Evolutionary conservation across 2,888 invertebrate species (phyloP).

Genomic region (Eupithecia abbreviata): DNA sequence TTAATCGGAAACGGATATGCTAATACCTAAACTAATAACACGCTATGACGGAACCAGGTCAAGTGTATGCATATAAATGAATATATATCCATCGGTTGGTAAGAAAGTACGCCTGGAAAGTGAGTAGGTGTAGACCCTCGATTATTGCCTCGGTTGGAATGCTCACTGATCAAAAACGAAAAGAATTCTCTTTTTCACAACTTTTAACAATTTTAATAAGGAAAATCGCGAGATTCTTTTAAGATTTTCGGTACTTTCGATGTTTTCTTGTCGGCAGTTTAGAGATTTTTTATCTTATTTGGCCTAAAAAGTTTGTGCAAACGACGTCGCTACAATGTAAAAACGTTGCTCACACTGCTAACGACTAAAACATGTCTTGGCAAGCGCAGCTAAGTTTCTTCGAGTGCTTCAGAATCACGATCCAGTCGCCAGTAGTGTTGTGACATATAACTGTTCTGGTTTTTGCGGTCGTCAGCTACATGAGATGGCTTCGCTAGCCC

Average conservation of each 20-base stretch:
- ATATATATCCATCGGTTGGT: slow-evolving; percentile 30
- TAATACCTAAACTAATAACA: slow-evolving; percentile 38
- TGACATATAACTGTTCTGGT: slow-evolving; percentile 38
- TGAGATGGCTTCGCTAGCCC: slow-evolving; percentile 30
- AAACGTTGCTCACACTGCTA: slow-evolving; percentile 28
- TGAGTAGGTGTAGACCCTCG: slow-evolving; percentile 40
- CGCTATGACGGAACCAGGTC: slow-evolving; percentile 37
- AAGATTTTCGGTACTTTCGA: slow-evolving; percentile 30
- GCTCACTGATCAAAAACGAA: slow-evolving; percentile 50
- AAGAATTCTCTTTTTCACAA: slow-evolving; percentile 50
- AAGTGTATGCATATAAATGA: slow-evolving; percentile 39
- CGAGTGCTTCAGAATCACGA: slow-evolving; percentile 40
- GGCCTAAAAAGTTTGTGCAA: slow-evolving; percentile 8
- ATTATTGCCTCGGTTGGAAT: slow-evolving; percentile 54
- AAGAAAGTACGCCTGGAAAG: slow-evolving; percentile 33
- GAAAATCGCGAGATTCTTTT: slow-evolving; percentile 36
- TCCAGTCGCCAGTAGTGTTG: slow-evolving; percentile 36
- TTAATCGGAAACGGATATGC: slow-evolving; percentile 39
- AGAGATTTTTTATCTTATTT: slow-evolving; percentile 1
- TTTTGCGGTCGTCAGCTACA: slow-evolving; percentile 26
- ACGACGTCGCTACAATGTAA: slow-evolving; percentile 16
- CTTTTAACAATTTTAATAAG: slow-evolving; percentile 43
- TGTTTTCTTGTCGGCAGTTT: slow-evolving; percentile 16
- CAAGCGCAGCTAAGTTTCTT: slow-evolving; percentile 37
- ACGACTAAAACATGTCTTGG: slow-evolving; percentile 40